Conservation (phyloP, 2,888 invertebrate genomes). For the Lobophora halterata region DNA sequence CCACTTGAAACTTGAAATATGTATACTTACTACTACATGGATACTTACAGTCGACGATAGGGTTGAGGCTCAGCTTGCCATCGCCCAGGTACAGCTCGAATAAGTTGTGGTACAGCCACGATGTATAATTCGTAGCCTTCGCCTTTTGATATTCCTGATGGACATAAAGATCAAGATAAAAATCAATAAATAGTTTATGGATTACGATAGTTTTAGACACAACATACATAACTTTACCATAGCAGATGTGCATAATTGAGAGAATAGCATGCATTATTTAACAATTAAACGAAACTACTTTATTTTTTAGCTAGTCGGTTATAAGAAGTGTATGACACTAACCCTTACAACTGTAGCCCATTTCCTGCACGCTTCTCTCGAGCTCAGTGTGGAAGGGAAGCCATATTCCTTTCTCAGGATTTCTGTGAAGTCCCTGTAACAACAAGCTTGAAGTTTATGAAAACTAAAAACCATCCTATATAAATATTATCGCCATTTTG, state of each 20-base stretch:
- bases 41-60: slow-evolving; percentile 65
- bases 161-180: slow-evolving; percentile 5
- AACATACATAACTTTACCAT: too few relatives aligned
- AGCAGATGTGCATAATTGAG: too few relatives aligned
- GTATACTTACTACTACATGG: slow-evolving; percentile 11
- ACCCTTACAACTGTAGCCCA: slow-evolving; percentile 67
- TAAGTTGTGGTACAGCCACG: slow-evolving; percentile 66
- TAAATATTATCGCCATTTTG: too few relatives aligned
- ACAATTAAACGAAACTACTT: too few relatives aligned
- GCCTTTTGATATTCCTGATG: slow-evolving; percentile 72
- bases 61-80: slow-evolving; percentile 62
- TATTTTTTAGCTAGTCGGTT: not conserved
- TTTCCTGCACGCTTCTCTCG: slow-evolving; percentile 61
- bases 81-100: slow-evolving; percentile 69
- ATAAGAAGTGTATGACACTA: slow-evolving; percentile 32
- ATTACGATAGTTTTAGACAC: too few relatives aligned
- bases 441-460: not conserved
- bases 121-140: slow-evolving; percentile 64
- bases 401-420: slow-evolving; percentile 67
- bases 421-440: slow-evolving; percentile 53
- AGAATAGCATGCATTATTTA: too few relatives aligned
- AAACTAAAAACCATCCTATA: too few relatives aligned
- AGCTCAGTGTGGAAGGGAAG: slow-evolving; percentile 59
- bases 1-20: slow-evolving; percentile 6
- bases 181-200: too few relatives aligned